Evolutionary conservation across 2,797 vertebrate species (phyloP), one percentile per base, ranked within the genome.

Genomic region (Melanotaenia maccullochi): DNA sequence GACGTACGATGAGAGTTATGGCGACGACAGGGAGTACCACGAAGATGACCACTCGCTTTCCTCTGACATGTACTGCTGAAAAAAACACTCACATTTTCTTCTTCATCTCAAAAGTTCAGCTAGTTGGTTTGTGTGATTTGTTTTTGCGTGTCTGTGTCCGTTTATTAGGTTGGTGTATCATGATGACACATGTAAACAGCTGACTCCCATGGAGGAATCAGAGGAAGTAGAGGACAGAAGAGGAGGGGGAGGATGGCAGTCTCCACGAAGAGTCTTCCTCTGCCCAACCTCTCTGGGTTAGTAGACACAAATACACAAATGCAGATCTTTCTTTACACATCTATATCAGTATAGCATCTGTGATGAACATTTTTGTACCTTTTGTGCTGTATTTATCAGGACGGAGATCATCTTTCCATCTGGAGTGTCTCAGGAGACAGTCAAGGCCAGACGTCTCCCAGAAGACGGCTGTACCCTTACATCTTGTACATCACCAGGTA

Each of bases 401-500:
- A 87, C 95, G 97, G 89, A 96, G 97, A 94, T 96, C 97, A 32
- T 99, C 97, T 81, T 98, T 99, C 94, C 96, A 99, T 87, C 88
- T 99, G 80, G 98, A 99, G 84, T 99, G 97, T 95, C 94, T 99
- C 84, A 96, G 96, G 89, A 95, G 97, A 89, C 97, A 97, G 84
- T 96, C 96, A 36, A 96, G 94, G 4, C 88, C 94, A 78, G 97
- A 98, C 0, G 88, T 96, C 83, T 96, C 96, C 0, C 97, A 98
- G 92, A 98, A 96, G 93, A 97, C 97, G 36, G 94, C 95, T 67
- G 92, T 99, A 74, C 97, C 98, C 25, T 87, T 98, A 78, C 97
- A 97, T 81, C 95, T 99, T 79, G 96, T 98, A 79, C 98, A 98
- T 90, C 97, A 98, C 89, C 98, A 99, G 97, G 98, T 99, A 85